phyloP scores from a whole-genome alignment of 53 echinoderm and acorn worm species.

The Patiria pectinifera region DNA sequence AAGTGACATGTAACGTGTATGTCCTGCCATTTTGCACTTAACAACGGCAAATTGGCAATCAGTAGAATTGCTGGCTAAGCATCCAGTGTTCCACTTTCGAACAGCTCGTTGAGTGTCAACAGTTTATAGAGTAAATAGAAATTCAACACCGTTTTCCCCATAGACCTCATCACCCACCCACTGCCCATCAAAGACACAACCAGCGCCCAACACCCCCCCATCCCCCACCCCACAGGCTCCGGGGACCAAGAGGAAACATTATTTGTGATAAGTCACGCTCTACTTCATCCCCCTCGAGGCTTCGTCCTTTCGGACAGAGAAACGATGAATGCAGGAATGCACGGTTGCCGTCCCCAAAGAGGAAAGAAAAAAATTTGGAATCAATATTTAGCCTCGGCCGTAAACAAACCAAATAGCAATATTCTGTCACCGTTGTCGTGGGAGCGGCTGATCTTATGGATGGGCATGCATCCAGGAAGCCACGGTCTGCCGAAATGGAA shows the following conservation, averaged over 20 bases:
- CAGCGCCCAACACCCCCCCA: neutral
- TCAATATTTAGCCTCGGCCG: constrained; percentile 27
- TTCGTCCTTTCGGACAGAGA: constrained; percentile 8
- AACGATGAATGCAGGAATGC: neutral
- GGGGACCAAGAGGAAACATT: constrained; percentile 25
- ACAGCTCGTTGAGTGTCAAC: neutral
- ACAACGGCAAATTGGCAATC: no score
- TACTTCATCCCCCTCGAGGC: constrained; percentile 26
- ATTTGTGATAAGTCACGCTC: constrained; percentile 62
- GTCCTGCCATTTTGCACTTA: no score
- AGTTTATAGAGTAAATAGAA: neutral
- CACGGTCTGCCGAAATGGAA: neutral
- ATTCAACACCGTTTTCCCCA: neutral
- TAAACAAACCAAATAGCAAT: constrained; percentile 37
- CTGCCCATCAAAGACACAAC: neutral
- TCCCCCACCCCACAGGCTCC: neutral
- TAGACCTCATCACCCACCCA: neutral
- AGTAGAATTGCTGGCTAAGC: no score
- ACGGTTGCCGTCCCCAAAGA: neutral
- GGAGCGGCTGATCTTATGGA: constrained; percentile 41
- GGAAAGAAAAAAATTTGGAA: neutral
- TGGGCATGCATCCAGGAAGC: constrained; percentile 55
- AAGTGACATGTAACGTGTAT: no score
- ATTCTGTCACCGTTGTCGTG: neutral
- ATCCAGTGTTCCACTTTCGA: no score